These are phyloP conservation scores for Meloidogyne floridensis DNA, from an alignment of 1,140 invertebrate genomes.

Conservation along the genomic window DNA sequence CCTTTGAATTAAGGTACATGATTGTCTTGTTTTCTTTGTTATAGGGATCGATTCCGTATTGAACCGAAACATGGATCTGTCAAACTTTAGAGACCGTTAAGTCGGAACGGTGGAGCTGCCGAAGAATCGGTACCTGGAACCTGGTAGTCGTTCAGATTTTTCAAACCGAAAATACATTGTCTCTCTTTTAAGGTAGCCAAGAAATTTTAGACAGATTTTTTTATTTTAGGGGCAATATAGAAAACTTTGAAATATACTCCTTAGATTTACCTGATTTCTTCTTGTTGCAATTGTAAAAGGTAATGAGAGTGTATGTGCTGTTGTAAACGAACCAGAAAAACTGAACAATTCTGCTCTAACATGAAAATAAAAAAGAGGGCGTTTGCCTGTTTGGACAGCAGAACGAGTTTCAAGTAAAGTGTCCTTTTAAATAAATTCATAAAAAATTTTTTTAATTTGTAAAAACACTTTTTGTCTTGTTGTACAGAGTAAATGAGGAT, in stretches of 20 bases:
- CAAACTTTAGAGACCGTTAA: too few relatives aligned
- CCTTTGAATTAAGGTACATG: constrained; percentile 25
- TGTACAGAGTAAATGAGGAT: constrained; percentile 64
- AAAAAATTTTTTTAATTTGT: neutral
- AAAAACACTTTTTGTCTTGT: constrained; percentile 57
- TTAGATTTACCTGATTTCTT: constrained; percentile 54
- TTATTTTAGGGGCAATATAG: too few relatives aligned
- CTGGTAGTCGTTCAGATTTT: too few relatives aligned
- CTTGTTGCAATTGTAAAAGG: constrained; percentile 64
- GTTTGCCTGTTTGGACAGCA: constrained; percentile 58
- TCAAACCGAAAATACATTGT: too few relatives aligned
- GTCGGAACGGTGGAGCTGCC: too few relatives aligned
- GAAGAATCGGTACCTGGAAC: too few relatives aligned
- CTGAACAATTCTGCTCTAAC: constrained; percentile 60
- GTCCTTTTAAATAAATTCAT: constrained; percentile 34
- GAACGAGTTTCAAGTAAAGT: constrained; percentile 56
- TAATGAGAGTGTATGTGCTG: constrained; percentile 62
- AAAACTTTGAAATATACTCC: neutral
- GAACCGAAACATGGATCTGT: too few relatives aligned
- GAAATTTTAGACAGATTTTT: neutral
- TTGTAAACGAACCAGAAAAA: constrained; percentile 57
- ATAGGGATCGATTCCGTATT: too few relatives aligned
- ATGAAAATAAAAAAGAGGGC: constrained; percentile 64
- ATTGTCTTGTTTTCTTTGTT: too few relatives aligned
- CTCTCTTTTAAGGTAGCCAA: too few relatives aligned